Evolutionary conservation across 2,797 vertebrate genomes (phyloP), one percentile per base, ranked within the genome.

Genomic region (Danio kyathit): DNA sequence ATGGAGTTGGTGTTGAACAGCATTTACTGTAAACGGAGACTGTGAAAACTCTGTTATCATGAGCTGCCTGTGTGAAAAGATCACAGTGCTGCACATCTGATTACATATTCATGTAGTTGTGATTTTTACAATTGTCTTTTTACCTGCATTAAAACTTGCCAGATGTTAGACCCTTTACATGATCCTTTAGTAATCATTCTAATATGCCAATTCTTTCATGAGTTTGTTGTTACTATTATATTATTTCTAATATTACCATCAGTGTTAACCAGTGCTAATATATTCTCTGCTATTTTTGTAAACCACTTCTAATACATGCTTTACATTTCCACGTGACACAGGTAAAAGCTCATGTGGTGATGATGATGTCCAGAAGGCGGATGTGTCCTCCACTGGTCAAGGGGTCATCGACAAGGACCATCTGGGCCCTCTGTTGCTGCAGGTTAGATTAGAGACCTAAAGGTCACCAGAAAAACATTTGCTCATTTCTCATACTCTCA

Each of bases 391-490:
- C 76, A 99, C 97, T 19, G 97, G 98, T 88, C 97, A 98, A 87
- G 97, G 96, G 79, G 97, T 99, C 91, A 99, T 99, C 89, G 98
- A 99, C 91, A 99, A 99, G 90, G 98, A 99, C 93, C 97, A 98
- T 69, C 87, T 99, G 89, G 98, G 98, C 54, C 98, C 98, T 9
- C 94, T 99, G 83, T 92, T 99, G 81, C 91, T 99, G 74, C 97
- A 99, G 97, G 98, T 94, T 90, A 95, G 94, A 88, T 51, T 66
- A 64, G 76, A 81, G 86, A 81, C 79, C 41, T 69, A 56, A 4
- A 57, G 83, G 79, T 78, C 43, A 78, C 51, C 56, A 76, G 9
- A 52, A 46, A 17, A 70, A 64, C 43, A 49, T 21, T 52, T 74
- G 41, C 38, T 48, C 11, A 57, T 9, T 44, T 19, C 11, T 57